Evolutionary conservation across 2,113 vertebrate genomes (phyloP).

Genomic region (Equus przewalskii): DNA sequence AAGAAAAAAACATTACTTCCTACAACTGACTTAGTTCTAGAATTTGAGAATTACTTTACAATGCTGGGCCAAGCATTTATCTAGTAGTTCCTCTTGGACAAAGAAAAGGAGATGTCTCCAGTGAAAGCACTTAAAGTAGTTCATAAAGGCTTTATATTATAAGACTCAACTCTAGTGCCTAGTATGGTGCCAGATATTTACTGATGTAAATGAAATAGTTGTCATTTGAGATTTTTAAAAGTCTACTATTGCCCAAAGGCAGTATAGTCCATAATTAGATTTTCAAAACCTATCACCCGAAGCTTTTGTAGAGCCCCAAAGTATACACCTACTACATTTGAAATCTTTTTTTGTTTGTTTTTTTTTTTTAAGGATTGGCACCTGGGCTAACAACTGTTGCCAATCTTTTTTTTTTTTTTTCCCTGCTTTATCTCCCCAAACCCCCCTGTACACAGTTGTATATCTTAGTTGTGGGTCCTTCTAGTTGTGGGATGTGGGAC

Average conservation of each 20-base stretch:
- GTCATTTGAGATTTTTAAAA: background rate
- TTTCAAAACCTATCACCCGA: background rate
- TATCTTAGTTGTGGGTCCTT: too few species aligned
- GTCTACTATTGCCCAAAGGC: background rate
- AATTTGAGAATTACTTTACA: background rate
- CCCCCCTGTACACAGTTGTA: too few species aligned
- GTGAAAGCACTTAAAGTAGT: background rate
- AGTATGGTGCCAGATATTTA: background rate
- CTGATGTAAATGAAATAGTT: background rate
- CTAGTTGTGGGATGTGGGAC: too few species aligned
- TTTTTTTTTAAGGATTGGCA: too few species aligned
- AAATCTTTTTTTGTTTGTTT: background rate
- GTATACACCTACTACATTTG: background rate
- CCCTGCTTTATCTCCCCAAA: too few species aligned
- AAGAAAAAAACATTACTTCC: background rate
- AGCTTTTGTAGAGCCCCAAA: background rate
- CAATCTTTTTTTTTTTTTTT: too few species aligned
- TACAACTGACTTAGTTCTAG: background rate
- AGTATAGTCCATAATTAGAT: background rate
- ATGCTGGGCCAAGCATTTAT: background rate
- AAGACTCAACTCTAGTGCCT: background rate
- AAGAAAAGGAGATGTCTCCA: background rate
- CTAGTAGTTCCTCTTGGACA: background rate
- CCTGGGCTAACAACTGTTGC: too few species aligned
- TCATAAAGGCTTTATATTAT: background rate